Conservation (phyloP, 2,797 vertebrate genomes). For the Salmo trutta region DNA sequence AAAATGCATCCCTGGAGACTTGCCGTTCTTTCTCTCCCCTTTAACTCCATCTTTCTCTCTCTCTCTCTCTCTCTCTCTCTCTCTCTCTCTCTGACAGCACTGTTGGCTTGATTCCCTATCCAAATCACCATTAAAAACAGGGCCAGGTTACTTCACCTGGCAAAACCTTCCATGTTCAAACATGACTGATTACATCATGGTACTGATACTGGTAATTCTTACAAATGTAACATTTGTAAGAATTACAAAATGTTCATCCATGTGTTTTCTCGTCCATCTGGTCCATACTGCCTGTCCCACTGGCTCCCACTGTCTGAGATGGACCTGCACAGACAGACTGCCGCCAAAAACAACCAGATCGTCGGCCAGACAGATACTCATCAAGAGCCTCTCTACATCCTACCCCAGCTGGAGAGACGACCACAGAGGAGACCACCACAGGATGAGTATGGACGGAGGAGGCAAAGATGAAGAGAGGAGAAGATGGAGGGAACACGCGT, state of each 20-base stretch:
- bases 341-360: too few species aligned
- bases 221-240: too few species aligned
- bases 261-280: too few species aligned
- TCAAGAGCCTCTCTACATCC: constrained; percentile 4
- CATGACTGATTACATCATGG: too few species aligned
- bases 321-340: too few species aligned
- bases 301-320: too few species aligned
- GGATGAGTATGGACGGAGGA: background rate
- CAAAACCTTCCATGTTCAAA: too few species aligned
- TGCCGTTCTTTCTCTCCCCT: constrained; percentile 59
- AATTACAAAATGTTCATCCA: too few species aligned
- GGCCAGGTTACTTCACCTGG: background rate
- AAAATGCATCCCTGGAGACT: constrained; percentile 77
- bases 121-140: background rate
- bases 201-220: too few species aligned
- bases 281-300: too few species aligned
- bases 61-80: constrained; percentile 1
- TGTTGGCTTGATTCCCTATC: background rate
- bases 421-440: background rate
- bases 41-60: constrained; percentile 48
- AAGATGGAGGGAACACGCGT: constrained; percentile 14
- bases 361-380: background rate
- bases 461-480: constrained; percentile 6
- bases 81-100: background rate
- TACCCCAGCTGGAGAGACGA: constrained; percentile 10